Evolutionary conservation across 2,888 invertebrate species (phyloP), one percentile per base, ranked within the genome.

Genomic region (Noctua pronuba): DNA sequence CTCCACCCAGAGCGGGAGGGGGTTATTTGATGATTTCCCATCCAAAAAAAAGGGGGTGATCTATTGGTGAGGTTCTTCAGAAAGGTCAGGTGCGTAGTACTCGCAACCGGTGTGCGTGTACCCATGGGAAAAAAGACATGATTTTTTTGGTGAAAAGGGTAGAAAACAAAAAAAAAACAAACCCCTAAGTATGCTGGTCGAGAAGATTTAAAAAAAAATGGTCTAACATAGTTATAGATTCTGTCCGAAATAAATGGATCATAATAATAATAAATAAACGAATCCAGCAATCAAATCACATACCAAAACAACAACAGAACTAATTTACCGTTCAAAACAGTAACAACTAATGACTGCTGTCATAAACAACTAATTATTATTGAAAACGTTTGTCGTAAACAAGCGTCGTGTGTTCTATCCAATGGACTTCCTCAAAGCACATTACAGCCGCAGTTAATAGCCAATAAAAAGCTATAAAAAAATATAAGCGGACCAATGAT

Each of bases 401-500:
- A 83, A 58, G 11, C 52, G n/a, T 38, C 24, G 73, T 83, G 55
- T 82, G 72, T 82, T 82, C 69, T 82, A 77, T 79, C 72, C 73
- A 76, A 77, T 75, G 28, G 73, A 77, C 62, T 62, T 35, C 11
- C 62, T 62, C 10, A 62, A 35, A 62, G 5, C 31, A 35, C 62
- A 68, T 75, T 81, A 81, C 74, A 76, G 66, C 41, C 28, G 64
- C 71, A 74, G 64, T 77, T 88, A 80, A 88, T 79, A 67, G 77
- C 75, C 86, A 72, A 85, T 86, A 82, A 87, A 84, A 41, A 65
- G 74, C 71, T 68, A 68, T 79, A 84, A 87, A 85, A 85, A 80
- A 88, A 88, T 79, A 86, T 82, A 80, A 82, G 70, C 64, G 62
- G 80, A 73, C 79, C 81, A 85, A 86, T 84, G 82, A 81, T 55